These are phyloP conservation scores for Pungitius pungitius DNA, from an alignment of 2,113 vertebrate genomes.

Conservation along the genomic window DNA sequence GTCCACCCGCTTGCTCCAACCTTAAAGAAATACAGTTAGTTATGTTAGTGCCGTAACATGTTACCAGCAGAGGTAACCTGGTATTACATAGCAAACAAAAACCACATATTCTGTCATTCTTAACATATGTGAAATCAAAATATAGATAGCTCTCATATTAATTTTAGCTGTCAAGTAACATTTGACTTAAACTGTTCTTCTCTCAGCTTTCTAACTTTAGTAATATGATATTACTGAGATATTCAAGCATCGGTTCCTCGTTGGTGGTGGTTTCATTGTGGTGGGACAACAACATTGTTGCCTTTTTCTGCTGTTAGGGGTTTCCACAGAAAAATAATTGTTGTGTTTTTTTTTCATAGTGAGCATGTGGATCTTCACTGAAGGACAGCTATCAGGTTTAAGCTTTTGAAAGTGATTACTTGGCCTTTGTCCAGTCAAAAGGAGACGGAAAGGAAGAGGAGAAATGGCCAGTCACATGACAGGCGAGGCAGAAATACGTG, in stretches of 20 bases:
- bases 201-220: not conserved
- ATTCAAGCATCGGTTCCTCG: not conserved
- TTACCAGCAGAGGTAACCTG: not conserved
- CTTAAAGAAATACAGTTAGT: constrained; percentile 68
- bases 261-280: not conserved
- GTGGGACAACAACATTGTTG: not conserved
- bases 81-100: not conserved
- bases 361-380: constrained; percentile 10
- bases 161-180: not conserved
- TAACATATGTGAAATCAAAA: not conserved
- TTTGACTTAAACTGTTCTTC: not conserved
- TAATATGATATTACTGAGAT: not conserved
- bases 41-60: not conserved
- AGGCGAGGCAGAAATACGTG: not conserved
- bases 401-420: not conserved
- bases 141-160: not conserved
- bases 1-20: constrained; percentile 92
- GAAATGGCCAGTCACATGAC: constrained; percentile 14
- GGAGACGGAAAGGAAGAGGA: not conserved
- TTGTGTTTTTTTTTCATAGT: not conserved
- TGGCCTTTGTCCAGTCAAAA: constrained; percentile 2
- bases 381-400: not conserved
- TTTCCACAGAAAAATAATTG: not conserved
- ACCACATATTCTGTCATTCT: not conserved
- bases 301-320: not conserved